Evolutionary conservation across 2,113 vertebrate species (phyloP).

Genomic region (Dipodomys stephensi): DNA sequence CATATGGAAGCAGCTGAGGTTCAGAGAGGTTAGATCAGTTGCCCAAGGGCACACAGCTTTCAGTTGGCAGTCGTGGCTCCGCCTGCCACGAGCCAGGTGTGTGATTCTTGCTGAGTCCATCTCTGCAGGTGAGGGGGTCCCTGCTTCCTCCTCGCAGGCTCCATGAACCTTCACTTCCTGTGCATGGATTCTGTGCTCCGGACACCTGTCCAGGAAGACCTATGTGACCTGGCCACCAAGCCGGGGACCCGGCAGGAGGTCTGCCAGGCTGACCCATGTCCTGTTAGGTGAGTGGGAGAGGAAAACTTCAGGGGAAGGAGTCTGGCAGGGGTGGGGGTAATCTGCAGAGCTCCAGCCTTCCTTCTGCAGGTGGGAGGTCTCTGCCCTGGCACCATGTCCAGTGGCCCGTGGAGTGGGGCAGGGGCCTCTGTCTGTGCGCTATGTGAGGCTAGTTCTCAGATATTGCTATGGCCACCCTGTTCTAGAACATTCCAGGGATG

Average conservation of each 20-base stretch:
- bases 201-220: constrained; percentile 86
- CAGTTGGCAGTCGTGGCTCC: not conserved
- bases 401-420: constrained; percentile 88
- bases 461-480: not conserved
- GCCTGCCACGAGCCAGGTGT: rapidly evolving
- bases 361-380: constrained; percentile 86
- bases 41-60: not conserved
- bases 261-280: constrained; percentile 89
- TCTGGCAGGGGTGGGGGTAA: no score
- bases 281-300: constrained; percentile 85
- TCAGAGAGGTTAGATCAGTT: not conserved
- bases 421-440: constrained; percentile 83
- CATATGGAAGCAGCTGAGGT: not conserved
- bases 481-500: not conserved
- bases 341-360: rapidly evolving
- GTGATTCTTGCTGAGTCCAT: not conserved
- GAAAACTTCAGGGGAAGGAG: not conserved
- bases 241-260: constrained; percentile 86
- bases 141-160: constrained; percentile 73
- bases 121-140: not conserved
- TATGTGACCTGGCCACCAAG: constrained; percentile 89
- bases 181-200: constrained; percentile 91
- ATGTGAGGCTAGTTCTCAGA: constrained; percentile 79
- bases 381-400: constrained; percentile 85
- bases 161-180: constrained; percentile 83